phyloP scores from a whole-genome alignment of 2,888 invertebrate genomes.

The Craniophora ligustri region DNA sequence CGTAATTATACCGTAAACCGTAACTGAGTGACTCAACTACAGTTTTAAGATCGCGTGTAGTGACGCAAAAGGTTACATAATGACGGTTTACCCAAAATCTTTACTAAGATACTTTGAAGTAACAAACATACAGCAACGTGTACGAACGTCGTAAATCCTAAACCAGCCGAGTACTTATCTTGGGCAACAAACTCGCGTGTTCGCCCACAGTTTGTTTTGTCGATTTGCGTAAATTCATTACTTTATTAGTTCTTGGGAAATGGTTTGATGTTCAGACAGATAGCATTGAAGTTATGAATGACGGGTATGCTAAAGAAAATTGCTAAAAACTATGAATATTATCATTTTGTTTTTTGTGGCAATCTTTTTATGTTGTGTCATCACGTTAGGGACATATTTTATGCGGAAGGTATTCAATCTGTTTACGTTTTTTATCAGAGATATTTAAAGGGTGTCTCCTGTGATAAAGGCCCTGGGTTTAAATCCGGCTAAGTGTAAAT shows the following conservation, averaged over 20 bases:
- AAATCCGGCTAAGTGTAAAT: too few relatives aligned
- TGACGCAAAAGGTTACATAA: too few relatives aligned
- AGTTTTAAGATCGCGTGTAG: too few relatives aligned
- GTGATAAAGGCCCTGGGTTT: too few relatives aligned
- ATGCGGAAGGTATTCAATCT: too few relatives aligned
- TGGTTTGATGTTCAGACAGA: conserved; percentile 30
- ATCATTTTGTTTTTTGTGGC: conserved; percentile 15
- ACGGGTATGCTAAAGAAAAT: conserved; percentile 21
- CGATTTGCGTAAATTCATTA: conserved; percentile 53
- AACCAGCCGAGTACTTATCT: conserved; percentile 36
- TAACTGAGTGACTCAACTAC: too few relatives aligned
- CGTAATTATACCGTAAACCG: too few relatives aligned
- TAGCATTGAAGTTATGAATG: conserved; percentile 31
- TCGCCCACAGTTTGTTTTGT: conserved; percentile 31
- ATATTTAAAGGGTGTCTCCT: too few relatives aligned
- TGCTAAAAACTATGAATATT: conserved; percentile 14
- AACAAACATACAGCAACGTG: too few relatives aligned
- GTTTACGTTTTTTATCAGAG: too few relatives aligned
- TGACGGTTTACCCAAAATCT: too few relatives aligned
- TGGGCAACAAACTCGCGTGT: conserved; percentile 40
- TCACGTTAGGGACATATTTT: neutral
- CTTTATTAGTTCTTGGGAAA: conserved; percentile 46
- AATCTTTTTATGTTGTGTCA: conserved; percentile 12
- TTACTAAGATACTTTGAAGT: too few relatives aligned
- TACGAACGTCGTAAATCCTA: conserved; percentile 15